Evolutionary conservation across 1,140 invertebrate species (phyloP).

Genomic region (Heterodera schachtii): DNA sequence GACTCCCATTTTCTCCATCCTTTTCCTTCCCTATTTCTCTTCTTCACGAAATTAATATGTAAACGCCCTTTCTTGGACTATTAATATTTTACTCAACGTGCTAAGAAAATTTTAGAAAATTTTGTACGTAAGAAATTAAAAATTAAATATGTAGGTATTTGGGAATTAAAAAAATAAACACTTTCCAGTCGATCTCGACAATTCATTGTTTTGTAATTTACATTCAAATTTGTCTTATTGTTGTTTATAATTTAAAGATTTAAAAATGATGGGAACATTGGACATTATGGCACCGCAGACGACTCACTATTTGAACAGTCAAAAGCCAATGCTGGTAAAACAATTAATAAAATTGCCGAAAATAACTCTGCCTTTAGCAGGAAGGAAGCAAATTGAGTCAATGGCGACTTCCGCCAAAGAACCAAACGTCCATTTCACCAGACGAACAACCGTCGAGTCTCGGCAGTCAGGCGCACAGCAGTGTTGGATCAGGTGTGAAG

Average conservation of each 20-base stretch:
- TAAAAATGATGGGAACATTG: neutral
- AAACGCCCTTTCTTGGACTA: too few relatives aligned
- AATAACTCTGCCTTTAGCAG: neutral
- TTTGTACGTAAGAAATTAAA: too few relatives aligned
- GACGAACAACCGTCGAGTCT: neutral
- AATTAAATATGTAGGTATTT: too few relatives aligned
- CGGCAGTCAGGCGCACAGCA: neutral
- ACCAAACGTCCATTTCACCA: neutral
- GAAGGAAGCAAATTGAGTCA: neutral
- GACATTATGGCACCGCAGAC: neutral
- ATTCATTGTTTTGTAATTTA: too few relatives aligned
- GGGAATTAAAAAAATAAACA: too few relatives aligned
- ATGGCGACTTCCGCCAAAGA: neutral
- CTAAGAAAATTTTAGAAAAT: too few relatives aligned
- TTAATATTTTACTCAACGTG: too few relatives aligned
- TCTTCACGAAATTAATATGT: too few relatives aligned
- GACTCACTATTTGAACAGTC: neutral
- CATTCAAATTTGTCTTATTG: too few relatives aligned
- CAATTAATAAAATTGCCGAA: neutral
- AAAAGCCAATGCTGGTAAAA: neutral
- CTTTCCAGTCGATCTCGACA: too few relatives aligned
- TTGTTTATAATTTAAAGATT: neutral
- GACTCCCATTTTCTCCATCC: too few relatives aligned
- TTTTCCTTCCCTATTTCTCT: too few relatives aligned
- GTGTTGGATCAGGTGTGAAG: neutral